Percentiles rank a stretch among this genome's conserved stretches.
Conservation (phyloP, 2,797 vertebrate genomes). For the Esox masquinongy region DNA sequence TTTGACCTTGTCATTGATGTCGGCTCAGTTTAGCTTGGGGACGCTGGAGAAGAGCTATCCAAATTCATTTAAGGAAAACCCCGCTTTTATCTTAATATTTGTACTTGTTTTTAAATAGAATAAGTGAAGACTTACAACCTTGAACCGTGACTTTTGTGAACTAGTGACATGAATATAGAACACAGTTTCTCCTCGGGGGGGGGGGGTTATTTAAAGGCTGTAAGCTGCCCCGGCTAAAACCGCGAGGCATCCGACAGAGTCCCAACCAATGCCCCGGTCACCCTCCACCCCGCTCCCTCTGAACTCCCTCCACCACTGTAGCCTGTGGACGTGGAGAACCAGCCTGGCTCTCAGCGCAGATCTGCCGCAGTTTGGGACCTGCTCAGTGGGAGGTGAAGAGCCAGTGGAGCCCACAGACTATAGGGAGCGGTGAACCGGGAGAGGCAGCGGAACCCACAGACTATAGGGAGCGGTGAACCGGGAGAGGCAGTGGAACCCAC, state of each 20-base stretch:
- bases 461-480: too few species aligned
- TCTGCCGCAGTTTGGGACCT: conserved; percentile 51
- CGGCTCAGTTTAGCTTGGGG: neutral
- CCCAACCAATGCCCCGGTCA: conserved; percentile 4
- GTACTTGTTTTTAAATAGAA: neutral
- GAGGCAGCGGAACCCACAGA: too few species aligned
- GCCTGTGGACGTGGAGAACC: too few species aligned
- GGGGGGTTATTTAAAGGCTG: conserved; percentile 12
- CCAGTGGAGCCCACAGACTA: neutral
- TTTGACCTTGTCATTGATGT: neutral
- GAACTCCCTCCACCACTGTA: conserved; percentile 8
- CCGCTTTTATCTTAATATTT: neutral
- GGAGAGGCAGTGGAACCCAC: too few species aligned
- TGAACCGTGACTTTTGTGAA: neutral
- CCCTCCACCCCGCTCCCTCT: neutral
- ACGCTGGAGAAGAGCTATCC: neutral
- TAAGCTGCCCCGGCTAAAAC: conserved; percentile 16
- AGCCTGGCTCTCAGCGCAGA: conserved; percentile 31
- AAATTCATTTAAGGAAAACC: neutral
- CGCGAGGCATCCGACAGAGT: conserved; percentile 20
- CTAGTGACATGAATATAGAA: neutral
- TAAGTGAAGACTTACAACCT: neutral
- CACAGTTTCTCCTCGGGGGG: conserved; percentile 4
- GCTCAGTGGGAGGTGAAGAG: conserved; percentile 43
- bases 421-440: conserved; percentile 3